Evolutionary conservation across 2,888 invertebrate genomes (phyloP).

Genomic region (Macropis europaea): DNA sequence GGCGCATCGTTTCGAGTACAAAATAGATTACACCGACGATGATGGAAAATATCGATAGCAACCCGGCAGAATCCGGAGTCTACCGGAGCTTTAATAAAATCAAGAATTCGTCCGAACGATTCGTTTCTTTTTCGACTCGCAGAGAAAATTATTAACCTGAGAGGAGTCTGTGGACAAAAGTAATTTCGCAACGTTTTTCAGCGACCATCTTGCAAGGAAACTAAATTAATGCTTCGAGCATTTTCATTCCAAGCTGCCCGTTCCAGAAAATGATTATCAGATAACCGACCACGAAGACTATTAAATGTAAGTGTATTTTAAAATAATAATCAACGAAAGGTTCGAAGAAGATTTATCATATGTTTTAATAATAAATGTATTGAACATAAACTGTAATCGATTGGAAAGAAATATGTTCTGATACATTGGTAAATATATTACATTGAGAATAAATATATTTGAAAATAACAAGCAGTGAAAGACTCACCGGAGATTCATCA

Average conservation of each 20-base stretch:
- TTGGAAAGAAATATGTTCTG: no score
- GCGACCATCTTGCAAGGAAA: background rate
- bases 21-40: slow-evolving; percentile 12
- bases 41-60: background rate
- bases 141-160: background rate
- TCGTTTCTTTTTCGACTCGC: background rate
- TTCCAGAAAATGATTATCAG: background rate
- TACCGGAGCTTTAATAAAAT: slow-evolving; percentile 12
- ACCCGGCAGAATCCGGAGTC: background rate
- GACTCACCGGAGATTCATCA: no score
- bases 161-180: background rate
- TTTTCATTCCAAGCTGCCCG: background rate
- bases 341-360: no score
- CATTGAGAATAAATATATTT: no score
- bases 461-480: no score
- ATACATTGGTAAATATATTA: no score
- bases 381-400: no score
- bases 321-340: no score
- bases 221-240: background rate
- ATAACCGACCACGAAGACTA: no score
- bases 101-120: no score
- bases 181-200: background rate
- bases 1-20: slow-evolving; percentile 1
- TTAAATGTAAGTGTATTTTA: no score
- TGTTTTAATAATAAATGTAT: no score